phyloP scores from a whole-genome alignment of 2,113 vertebrate species.

The Vimba vimba region DNA sequence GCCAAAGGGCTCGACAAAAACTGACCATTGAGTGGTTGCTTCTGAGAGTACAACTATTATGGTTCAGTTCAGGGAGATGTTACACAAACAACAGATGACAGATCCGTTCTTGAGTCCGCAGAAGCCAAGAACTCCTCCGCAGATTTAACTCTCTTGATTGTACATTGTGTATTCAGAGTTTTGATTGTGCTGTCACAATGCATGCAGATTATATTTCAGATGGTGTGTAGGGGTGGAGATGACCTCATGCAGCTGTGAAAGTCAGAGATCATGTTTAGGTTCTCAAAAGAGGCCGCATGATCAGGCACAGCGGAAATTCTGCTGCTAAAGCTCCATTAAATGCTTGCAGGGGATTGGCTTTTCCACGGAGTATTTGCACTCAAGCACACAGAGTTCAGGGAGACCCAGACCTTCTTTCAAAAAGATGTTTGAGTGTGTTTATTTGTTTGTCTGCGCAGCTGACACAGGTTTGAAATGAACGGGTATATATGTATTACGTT shows the following conservation, averaged over 20 bases:
- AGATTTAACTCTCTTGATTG: constrained; percentile 19
- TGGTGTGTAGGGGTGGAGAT: constrained; percentile 17
- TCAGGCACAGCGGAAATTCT: constrained; percentile 42
- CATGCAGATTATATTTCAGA: constrained; percentile 19
- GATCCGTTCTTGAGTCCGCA: not conserved
- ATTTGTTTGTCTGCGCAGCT: not conserved
- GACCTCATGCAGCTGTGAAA: constrained; percentile 46
- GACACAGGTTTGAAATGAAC: not conserved
- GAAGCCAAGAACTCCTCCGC: constrained; percentile 27
- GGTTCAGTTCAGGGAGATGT: constrained; percentile 26
- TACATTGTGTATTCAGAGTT: constrained; percentile 34
- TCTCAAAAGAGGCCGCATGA: constrained; percentile 18
- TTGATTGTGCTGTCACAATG: constrained; percentile 34
- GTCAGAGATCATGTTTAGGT: constrained; percentile 41
- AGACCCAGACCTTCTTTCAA: not conserved
- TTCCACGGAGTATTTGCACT: not conserved
- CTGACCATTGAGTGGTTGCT: constrained; percentile 8
- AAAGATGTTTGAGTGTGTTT: constrained; percentile 19
- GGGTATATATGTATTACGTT: not conserved
- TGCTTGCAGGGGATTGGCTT: not conserved
- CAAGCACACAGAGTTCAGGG: constrained; percentile 4
- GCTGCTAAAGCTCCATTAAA: constrained; percentile 41
- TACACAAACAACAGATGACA: constrained; percentile 34
- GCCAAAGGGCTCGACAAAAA: not conserved
- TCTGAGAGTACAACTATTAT: constrained; percentile 1